phyloP scores from a whole-genome alignment of 2,797 vertebrate genomes.

The Huso huso region DNA sequence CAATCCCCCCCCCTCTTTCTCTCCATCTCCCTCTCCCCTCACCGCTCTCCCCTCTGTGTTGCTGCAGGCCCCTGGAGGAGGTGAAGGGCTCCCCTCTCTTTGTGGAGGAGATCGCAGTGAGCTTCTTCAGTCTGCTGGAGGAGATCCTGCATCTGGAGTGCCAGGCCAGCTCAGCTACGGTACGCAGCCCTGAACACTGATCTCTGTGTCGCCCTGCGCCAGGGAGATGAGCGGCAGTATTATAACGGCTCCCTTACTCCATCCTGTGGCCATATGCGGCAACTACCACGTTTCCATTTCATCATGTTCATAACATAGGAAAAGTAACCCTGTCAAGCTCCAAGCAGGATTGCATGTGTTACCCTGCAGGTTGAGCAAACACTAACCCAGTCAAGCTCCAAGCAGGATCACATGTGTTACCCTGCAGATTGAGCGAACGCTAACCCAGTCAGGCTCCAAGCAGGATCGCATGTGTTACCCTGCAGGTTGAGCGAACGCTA shows the following conservation, averaged over 20 bases:
- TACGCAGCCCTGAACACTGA: constrained; percentile 35
- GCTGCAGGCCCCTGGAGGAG: constrained; percentile 78
- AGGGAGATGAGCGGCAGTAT: neutral
- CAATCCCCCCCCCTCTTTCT: too few species aligned
- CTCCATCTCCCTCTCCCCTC: neutral
- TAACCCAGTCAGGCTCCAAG: too few species aligned
- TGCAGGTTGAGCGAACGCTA: too few species aligned
- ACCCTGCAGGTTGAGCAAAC: too few species aligned
- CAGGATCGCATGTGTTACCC: too few species aligned
- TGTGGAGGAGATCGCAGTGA: constrained; percentile 84
- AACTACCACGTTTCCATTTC: neutral
- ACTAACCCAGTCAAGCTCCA: too few species aligned
- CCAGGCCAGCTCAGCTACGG: constrained; percentile 69
- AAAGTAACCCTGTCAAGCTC: too few species aligned
- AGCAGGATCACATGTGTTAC: too few species aligned
- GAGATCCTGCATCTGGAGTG: constrained; percentile 75
- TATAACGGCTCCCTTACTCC: neutral
- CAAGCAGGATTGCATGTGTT: too few species aligned
- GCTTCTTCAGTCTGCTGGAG: constrained; percentile 86
- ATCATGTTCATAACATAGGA: neutral
- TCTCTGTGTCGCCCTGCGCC: neutral
- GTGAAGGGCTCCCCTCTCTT: constrained; percentile 69
- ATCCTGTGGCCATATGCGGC: neutral
- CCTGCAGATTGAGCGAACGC: too few species aligned
- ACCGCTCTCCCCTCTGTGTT: neutral